These are phyloP conservation scores for Cololabis saira DNA, from an alignment of 2,113 vertebrate species.

Conservation along the genomic window DNA sequence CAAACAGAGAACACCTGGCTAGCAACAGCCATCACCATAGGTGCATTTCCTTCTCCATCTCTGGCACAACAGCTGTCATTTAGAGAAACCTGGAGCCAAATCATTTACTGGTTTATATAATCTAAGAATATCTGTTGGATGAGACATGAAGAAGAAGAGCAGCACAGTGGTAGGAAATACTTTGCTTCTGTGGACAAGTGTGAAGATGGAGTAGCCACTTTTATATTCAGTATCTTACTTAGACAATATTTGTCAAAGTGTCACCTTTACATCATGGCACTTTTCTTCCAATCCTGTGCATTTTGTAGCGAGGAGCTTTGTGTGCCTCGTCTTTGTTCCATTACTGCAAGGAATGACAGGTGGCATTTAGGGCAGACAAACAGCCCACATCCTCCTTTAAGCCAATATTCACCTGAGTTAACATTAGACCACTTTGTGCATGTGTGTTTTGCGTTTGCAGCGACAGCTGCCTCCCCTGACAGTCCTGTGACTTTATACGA, in stretches of 20 bases:
- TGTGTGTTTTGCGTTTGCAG: slow-evolving; percentile 53
- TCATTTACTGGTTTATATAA: background rate
- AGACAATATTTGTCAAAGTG: slow-evolving; percentile 2
- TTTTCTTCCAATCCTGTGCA: slow-evolving; percentile 29
- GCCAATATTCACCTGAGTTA: slow-evolving; percentile 73
- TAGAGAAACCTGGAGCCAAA: slow-evolving; percentile 3
- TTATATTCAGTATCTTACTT: background rate
- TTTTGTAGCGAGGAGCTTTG: slow-evolving; percentile 23
- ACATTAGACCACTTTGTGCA: slow-evolving; percentile 57
- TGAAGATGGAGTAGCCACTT: background rate
- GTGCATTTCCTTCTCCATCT: slow-evolving; percentile 34
- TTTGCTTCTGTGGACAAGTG: background rate
- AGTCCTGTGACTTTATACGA: slow-evolving; percentile 46
- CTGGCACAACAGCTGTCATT: slow-evolving; percentile 22
- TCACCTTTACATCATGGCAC: slow-evolving; percentile 19
- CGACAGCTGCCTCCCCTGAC: slow-evolving; percentile 68
- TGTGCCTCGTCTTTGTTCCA: slow-evolving; percentile 59
- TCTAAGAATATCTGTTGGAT: background rate
- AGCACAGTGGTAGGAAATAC: slow-evolving; percentile 10
- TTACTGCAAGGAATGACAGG: slow-evolving; percentile 67
- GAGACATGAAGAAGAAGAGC: slow-evolving; percentile 1
- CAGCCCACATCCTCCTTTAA: slow-evolving; percentile 63
- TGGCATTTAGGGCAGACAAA: slow-evolving; percentile 70
- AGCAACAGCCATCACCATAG: slow-evolving; percentile 65
- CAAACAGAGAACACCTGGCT: slow-evolving; percentile 77